phyloP scores from a whole-genome alignment of 2,797 vertebrate species.

The Tympanoctomys barrerae region DNA sequence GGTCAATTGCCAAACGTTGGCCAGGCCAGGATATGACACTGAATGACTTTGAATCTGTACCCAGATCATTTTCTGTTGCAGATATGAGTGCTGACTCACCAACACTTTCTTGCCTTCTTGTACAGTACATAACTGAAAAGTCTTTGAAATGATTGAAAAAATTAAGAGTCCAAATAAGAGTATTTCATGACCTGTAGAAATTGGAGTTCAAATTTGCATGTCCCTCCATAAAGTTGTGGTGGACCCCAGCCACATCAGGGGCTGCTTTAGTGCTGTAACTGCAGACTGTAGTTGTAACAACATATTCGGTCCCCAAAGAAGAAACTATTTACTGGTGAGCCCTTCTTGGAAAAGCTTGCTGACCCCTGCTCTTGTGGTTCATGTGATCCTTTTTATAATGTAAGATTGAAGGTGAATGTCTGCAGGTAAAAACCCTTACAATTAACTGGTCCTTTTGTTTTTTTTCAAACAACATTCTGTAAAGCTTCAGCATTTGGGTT shows the following conservation, averaged over 20 bases:
- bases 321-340: not conserved
- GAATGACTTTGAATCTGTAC: not conserved
- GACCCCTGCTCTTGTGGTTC: not conserved
- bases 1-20: not conserved
- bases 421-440: slow-evolving; percentile 17
- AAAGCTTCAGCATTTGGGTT: not conserved
- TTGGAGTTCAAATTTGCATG: not conserved
- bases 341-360: not conserved
- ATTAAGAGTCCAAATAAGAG: not conserved
- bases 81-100: rapidly evolving
- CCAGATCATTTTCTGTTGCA: rapidly evolving
- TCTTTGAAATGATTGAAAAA: not conserved
- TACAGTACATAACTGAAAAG: not conserved
- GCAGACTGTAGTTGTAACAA: no score
- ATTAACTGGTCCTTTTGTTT: slow-evolving; percentile 9
- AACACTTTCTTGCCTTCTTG: not conserved
- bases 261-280: not conserved
- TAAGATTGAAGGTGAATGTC: not conserved
- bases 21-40: not conserved
- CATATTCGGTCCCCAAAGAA: not conserved
- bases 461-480: not conserved
- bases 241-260: not conserved
- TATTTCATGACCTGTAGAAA: not conserved
- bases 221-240: not conserved
- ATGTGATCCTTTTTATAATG: not conserved